phyloP scores from a whole-genome alignment of 2,797 vertebrate species.

The Manis pentadactyla region DNA sequence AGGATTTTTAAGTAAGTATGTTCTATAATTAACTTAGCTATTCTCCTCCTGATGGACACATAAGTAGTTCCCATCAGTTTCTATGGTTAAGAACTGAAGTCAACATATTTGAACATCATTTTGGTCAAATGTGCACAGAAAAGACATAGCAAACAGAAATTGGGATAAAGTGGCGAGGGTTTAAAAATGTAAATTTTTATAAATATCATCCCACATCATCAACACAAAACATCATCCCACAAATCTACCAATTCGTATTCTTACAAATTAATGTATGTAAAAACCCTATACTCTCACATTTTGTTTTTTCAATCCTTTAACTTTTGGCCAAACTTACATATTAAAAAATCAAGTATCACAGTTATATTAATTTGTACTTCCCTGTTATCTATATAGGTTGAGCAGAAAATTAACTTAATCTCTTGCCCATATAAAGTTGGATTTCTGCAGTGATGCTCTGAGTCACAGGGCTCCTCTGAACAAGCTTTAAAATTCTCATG shows the following conservation, averaged over 20 bases:
- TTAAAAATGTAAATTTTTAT: neutral
- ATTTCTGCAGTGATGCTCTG: neutral
- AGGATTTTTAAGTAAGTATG: neutral
- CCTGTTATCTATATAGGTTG: neutral
- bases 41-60: neutral
- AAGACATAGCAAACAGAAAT: neutral
- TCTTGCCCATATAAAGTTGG: neutral
- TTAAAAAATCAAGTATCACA: neutral
- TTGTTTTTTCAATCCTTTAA: neutral
- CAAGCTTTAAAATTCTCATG: neutral
- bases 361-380: neutral
- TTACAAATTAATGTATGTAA: neutral
- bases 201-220: neutral
- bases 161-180: neutral
- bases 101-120: neutral
- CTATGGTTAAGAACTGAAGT: neutral
- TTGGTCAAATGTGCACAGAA: neutral
- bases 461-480: neutral
- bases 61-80: neutral
- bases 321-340: neutral
- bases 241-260: neutral
- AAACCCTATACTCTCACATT: neutral
- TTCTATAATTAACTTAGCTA: neutral
- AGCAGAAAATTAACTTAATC: neutral
- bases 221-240: neutral